Evolutionary conservation across 2,113 vertebrate species (phyloP), one percentile per base, ranked within the genome.

Genomic region (Coreoperca whiteheadi): DNA sequence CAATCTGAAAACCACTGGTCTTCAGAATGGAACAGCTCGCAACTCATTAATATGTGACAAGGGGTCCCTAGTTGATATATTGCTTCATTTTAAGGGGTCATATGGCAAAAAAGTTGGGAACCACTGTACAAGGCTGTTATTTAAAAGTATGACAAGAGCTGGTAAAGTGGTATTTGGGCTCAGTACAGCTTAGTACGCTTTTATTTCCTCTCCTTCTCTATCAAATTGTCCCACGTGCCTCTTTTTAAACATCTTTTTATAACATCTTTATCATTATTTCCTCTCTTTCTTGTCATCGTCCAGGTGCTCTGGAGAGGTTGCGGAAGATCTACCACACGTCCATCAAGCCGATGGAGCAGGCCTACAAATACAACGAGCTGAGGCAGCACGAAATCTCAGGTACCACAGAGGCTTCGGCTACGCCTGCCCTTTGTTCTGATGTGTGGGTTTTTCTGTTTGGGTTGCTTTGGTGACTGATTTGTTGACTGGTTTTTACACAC

Each of bases 301-400:
- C 89, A 98, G 98, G 84, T 83, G 96, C 96, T 25, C 76, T 99
- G 39, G 96, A 99, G 94, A 94, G 94, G 80, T 95, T 99, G 82
- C 95, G 97, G 67, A 98, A 97, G 93, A 98, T 99, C 91, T 99
- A 99, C 91, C 97, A 99, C 82, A 90, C 96, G 0, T 96, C 98
- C 91, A 99, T 99, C 95, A 98, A 96, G 91, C 98, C 98, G 37
- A 94, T 99, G 96, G 98, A 99, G 79, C 97, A 98, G 92, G 97
- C 97, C 74, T 99, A 98, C 94, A 99, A 96, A 91, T 99, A 99
- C 96, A 99, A 98, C 0, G 98, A 99, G 91, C 96, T 99, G 87
- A 96, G 98, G 87, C 98, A 99, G 91, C 98, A 99, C 0, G 98
- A 99, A 93, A 98, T 99, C 93, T 98, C 98, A 96, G 98, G 98